Percentiles rank a stretch among this genome's conserved stretches.
Conservation (phyloP, 2,113 vertebrate species). For the Psophia crepitans region DNA sequence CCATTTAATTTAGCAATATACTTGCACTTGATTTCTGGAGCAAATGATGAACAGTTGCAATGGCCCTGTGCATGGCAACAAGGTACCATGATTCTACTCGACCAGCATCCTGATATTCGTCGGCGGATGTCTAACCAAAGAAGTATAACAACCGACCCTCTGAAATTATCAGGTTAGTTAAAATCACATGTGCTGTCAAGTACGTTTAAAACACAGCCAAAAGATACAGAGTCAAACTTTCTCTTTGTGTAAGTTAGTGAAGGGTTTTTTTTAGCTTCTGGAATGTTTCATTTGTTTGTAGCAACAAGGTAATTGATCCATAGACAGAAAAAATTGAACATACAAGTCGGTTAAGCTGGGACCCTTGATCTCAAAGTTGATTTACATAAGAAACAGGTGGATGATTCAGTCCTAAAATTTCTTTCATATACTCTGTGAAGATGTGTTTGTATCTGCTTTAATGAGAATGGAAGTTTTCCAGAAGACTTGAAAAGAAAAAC, state of each 20-base stretch:
- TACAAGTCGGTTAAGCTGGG: background rate
- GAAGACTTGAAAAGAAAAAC: background rate
- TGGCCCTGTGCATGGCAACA: slow-evolving; percentile 91
- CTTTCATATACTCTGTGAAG: background rate
- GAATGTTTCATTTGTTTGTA: background rate
- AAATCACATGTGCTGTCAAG: background rate
- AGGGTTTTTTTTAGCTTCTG: background rate
- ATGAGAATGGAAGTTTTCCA: background rate
- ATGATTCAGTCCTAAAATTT: background rate
- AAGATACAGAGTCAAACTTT: background rate
- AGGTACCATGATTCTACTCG: slow-evolving; percentile 80
- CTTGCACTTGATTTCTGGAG: slow-evolving; percentile 82
- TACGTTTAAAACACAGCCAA: background rate
- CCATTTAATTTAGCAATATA: slow-evolving; percentile 72
- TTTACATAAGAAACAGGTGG: background rate
- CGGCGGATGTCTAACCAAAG: slow-evolving; percentile 83
- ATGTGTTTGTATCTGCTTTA: background rate
- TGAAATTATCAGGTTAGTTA: slow-evolving; percentile 65
- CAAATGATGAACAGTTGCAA: slow-evolving; percentile 77
- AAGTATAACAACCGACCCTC: slow-evolving; percentile 85
- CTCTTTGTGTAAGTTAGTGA: background rate
- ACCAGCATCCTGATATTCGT: slow-evolving; percentile 87
- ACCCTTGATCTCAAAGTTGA: background rate
- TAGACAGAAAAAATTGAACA: background rate
- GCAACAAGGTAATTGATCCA: background rate